A percentile compares a stretch with the other conserved stretches of the same genome.
Evolutionary conservation across 2,113 vertebrate genomes (phyloP).

Genomic region (Danionella cerebrum): DNA sequence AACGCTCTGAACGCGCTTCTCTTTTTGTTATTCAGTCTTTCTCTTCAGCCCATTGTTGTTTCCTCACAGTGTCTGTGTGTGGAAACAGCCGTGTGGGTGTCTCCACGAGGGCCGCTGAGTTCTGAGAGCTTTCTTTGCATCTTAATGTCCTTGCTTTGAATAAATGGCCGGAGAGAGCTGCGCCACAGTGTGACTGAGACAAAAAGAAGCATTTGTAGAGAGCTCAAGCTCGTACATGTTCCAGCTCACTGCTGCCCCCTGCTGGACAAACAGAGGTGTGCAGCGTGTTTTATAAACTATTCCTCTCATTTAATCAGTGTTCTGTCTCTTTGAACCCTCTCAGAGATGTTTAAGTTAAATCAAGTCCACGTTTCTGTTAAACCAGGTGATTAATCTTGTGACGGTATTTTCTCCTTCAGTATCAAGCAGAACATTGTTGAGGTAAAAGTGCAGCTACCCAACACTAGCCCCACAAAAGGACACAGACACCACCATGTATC

Average conservation of each 20-base stretch:
- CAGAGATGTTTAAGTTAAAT: too few species aligned
- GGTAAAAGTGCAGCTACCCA: too few species aligned
- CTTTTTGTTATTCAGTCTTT: neutral
- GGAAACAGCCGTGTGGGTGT: constrained; percentile 19
- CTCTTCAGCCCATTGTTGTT: constrained; percentile 7
- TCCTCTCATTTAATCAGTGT: neutral
- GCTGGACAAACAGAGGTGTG: neutral
- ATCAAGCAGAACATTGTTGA: too few species aligned
- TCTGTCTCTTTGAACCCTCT: too few species aligned
- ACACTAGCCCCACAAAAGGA: too few species aligned
- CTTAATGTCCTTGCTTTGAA: constrained; percentile 42
- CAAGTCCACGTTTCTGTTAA: too few species aligned
- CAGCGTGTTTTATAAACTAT: neutral
- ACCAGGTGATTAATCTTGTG: too few species aligned
- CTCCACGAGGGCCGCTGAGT: constrained; percentile 21
- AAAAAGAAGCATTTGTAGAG: constrained; percentile 19
- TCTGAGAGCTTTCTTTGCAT: constrained; percentile 35
- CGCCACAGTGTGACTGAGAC: constrained; percentile 10
- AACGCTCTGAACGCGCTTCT: neutral
- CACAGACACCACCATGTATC: too few species aligned
- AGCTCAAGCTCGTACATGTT: neutral
- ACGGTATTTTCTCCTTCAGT: too few species aligned
- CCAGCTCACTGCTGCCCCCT: constrained; percentile 36
- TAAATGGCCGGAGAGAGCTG: constrained; percentile 24
- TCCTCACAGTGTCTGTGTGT: neutral